Evolutionary conservation across 2,888 invertebrate genomes (phyloP), one percentile per base, ranked within the genome.

Genomic region (Pachymerium ferrugineum): DNA sequence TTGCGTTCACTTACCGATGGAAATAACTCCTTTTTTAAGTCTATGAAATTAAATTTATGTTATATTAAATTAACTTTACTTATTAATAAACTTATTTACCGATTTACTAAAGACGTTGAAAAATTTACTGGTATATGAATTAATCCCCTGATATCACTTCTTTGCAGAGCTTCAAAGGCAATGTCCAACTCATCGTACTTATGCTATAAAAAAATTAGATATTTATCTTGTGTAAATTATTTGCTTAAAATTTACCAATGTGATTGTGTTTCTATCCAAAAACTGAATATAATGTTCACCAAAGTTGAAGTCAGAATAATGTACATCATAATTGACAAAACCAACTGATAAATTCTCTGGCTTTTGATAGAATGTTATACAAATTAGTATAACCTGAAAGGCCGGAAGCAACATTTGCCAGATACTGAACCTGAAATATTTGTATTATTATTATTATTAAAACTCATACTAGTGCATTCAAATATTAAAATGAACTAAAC

Each of bases 371-470:
- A 80, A 79, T 16, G 78, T 76, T 62, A 76, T 30, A 62, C 76
- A 84, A 77, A 84, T 84, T 12, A 84, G 77, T 8, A 82, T 79
- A 67, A 84, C 82, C 78, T 84, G 83, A 29, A 84, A 78, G 0
- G 82, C 78, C 3, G 84, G 84, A 31, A 83, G 76, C 72, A 83
- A 77, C 75, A 84, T 82, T 78, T 83, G 81, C 77, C 83, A 84
- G n/a, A n/a, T n/a, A n/a, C n/a, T n/a, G n/a, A n/a, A n/a, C n/a
- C n/a, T n/a, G n/a, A n/a, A n/a, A n/a, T n/a, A n/a, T n/a, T n/a
- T n/a, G n/a, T n/a, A n/a, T n/a, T n/a, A n/a, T n/a, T n/a, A n/a
- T n/a, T n/a, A n/a, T n/a, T n/a, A n/a, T n/a, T n/a, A n/a, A n/a
- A n/a, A n/a, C n/a, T n/a, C n/a, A n/a, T n/a, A n/a, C n/a, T n/a